Percentiles rank a stretch among this genome's conserved stretches.
phyloP scores from a whole-genome alignment of 2,113 vertebrate species.

The Pogonocichla stellata region DNA sequence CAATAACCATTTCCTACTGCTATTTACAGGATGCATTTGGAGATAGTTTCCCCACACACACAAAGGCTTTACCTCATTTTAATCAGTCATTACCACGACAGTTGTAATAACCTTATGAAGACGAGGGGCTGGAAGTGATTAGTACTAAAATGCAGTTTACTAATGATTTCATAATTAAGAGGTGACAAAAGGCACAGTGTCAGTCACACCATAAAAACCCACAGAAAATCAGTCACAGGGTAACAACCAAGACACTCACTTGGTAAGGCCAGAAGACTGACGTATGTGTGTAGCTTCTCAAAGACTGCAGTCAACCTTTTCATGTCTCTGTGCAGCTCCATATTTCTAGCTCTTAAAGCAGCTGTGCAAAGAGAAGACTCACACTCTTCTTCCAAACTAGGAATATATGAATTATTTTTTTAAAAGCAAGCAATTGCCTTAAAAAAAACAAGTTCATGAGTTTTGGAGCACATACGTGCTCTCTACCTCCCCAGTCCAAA shows the following conservation, averaged over 20 bases:
- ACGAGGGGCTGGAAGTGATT: not conserved
- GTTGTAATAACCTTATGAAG: not conserved
- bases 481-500: not conserved
- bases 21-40: not conserved
- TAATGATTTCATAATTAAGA: not conserved
- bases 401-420: slow-evolving; percentile 63
- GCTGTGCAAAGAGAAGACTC: slow-evolving; percentile 88
- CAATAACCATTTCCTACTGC: not conserved
- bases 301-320: slow-evolving; percentile 86
- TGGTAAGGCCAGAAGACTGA: slow-evolving; percentile 87
- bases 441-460: not conserved
- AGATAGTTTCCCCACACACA: not conserved
- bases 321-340: slow-evolving; percentile 87
- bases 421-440: slow-evolving; percentile 32
- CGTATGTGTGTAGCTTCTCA: slow-evolving; percentile 89
- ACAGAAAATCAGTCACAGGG: not conserved
- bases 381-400: slow-evolving; percentile 95
- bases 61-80: not conserved
- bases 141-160: not conserved
- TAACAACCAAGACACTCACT: slow-evolving; percentile 77
- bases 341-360: slow-evolving; percentile 84
- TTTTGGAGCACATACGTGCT: not conserved
- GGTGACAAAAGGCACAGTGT: not conserved
- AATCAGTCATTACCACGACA: not conserved
- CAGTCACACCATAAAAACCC: not conserved